Evolutionary conservation across 2,113 vertebrate species (phyloP), one percentile per base, ranked within the genome.

Genomic region (Petroica traversi): DNA sequence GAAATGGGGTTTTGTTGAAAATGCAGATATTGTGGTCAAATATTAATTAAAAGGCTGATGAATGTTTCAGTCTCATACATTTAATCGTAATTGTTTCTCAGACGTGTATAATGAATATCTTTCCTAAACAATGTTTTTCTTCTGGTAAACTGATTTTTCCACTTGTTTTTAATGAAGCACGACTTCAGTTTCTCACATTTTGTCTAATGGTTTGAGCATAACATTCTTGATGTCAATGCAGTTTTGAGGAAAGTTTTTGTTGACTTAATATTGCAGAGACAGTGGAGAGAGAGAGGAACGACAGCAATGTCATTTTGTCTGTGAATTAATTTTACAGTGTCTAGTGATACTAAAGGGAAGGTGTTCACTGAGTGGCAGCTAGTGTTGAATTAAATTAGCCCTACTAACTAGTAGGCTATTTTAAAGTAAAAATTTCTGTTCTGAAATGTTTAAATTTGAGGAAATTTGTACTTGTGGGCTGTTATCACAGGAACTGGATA

Each of bases 151-250:
- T 90, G 86, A 51, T 91, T 93, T 85, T 93, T 69, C n/a, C 41
- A 15, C 71, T 80, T 62, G 29, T 61, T 93, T 85, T 93, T 93
- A 92, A 93, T 92, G 91, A 92, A 95, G 89, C 80, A 36, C 59
- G 6, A 75, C 75, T 94, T 73, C 46, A 58, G 38, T 38, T n/a
- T 76, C 83, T 92, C 55, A 20, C 1, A 19, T 88, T 89, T 81
- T 81, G 71, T 61, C 64, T 95, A 76, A 86, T 94, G 89, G 79
- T 43, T 82, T 91, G 55, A 93, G 66, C 69, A 52, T 58, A 88
- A 91, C 66, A 3, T 91, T 64, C 85, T 71, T 92, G 88, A 93
- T 95, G 83, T 74, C 55, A 64, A 2, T 34, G 43, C 62, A 59
- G 72, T 75, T 87, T 59, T 76, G 93, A 94, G 72, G 67, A 55